Base-by-base conservation (phyloP, 2,888 invertebrate genomes). In the Abscondita cerata region DNA sequence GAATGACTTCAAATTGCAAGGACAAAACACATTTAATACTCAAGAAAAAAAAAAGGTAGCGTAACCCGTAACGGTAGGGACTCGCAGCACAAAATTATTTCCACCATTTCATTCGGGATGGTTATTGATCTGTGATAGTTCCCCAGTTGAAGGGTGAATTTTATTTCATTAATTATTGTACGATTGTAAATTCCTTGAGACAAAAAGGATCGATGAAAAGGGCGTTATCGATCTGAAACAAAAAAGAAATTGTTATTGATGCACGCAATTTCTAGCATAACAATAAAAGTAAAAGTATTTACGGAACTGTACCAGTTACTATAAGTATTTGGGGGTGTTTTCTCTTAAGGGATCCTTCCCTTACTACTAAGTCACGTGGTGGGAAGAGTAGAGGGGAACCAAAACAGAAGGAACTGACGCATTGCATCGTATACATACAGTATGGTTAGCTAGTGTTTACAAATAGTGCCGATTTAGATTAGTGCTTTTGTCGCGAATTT, bases 351-450 rank as follows among this genome's bases (percentile, higher is more conserved):
- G 58, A 40, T 56, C 51, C 59, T 51, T 55, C 63, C 63, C 63
- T 63, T 59, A 63, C 52, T 33, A 55, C 38, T 33, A 33, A 55
- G 57, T 68, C 68, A 68, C 68, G 68, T 68, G 66, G 61, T 65
- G 36, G 4, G 54, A 66, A 65, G 59, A 65, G 63, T 55, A 66
- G 64, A 55, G 68, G 66, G 63, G 59, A n/a, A 65, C 66, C 59
- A 68, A 68, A 68, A 66, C 66, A 64, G 44, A 63, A 68, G 64
- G 68, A 66, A 68, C 62, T 68, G 66, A 65, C 66, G 66, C 68
- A 68, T 66, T 66, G 68, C 66, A 66, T 59, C 67, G 64, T 62
- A 56, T 46, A 50, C 44, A 19, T 52, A 55, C 51, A 19, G 44
- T 41, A 62, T 62, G 56, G 56, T 34, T 56, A 62, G 62, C 40